Evolutionary conservation across 2,888 invertebrate species (phyloP).

Genomic region (Camptogramma bilineatum): DNA sequence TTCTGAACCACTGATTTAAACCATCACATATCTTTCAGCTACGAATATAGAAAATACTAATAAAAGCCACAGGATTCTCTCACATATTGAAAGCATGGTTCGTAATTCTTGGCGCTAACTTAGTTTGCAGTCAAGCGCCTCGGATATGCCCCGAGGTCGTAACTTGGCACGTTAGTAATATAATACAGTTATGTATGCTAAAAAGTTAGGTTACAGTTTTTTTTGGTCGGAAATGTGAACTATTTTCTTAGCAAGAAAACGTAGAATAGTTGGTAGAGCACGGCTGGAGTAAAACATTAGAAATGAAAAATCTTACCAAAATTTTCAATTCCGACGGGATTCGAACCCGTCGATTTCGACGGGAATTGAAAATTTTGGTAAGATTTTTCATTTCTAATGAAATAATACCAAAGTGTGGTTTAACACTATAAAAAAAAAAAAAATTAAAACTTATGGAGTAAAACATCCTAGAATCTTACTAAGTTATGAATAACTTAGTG

Average conservation of each 20-base stretch:
- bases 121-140: constrained; percentile 9
- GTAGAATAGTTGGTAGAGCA: background rate
- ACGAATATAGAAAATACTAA: background rate
- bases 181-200: constrained; percentile 6
- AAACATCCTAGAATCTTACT: no score
- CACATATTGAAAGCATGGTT: constrained; percentile 10
- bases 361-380: no score
- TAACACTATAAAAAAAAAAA: no score
- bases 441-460: no score
- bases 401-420: no score
- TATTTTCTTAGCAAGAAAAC: background rate
- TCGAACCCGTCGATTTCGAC: no score
- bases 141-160: constrained; percentile 14
- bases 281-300: no score
- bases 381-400: no score
- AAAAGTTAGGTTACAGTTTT: background rate
- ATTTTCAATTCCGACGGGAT: no score
- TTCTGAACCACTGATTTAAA: background rate
- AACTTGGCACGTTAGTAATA: constrained; percentile 9
- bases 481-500: no score
- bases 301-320: no score
- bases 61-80: background rate
- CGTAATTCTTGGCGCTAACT: constrained; percentile 21
- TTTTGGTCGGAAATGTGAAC: background rate
- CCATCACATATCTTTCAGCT: background rate